Evolutionary conservation across 2,888 invertebrate species (phyloP).

Genomic region (Steinernema scapterisci): DNA sequence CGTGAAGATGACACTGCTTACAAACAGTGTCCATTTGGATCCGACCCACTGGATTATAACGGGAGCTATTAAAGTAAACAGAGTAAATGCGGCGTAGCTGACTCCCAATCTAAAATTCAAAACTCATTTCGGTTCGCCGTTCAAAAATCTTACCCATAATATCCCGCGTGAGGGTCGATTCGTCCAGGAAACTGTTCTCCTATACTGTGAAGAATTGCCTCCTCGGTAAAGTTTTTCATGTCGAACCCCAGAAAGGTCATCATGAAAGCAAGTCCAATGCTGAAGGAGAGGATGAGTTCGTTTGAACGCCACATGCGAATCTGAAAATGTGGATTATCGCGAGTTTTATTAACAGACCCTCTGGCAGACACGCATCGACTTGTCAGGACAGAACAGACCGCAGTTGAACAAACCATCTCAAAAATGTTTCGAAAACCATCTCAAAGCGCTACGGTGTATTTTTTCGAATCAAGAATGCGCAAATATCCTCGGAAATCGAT

Average conservation of each 20-base stretch:
- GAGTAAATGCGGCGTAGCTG: neutral
- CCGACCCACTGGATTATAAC: neutral
- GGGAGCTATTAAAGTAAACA: neutral
- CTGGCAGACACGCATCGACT: too few relatives aligned
- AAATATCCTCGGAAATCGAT: too few relatives aligned
- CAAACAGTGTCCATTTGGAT: neutral
- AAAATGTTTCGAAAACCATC: too few relatives aligned
- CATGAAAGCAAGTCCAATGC: neutral
- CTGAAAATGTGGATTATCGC: too few relatives aligned
- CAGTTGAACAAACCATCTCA: too few relatives aligned
- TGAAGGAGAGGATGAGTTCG: constrained; percentile 9
- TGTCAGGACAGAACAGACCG: too few relatives aligned
- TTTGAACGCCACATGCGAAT: neutral
- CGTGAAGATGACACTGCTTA: constrained; percentile 16
- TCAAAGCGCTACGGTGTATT: too few relatives aligned
- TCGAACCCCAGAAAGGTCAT: constrained; percentile 23
- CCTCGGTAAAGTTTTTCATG: constrained; percentile 26
- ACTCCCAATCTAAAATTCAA: neutral
- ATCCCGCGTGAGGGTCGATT: constrained; percentile 4
- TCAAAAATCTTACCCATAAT: constrained; percentile 9
- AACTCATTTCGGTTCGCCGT: too few relatives aligned
- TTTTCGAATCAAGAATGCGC: too few relatives aligned
- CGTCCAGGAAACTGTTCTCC: constrained; percentile 22
- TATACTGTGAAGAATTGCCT: neutral
- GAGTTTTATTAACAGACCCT: too few relatives aligned